Conservation (phyloP, 2,888 invertebrate species). For the Sabellastarte sp. region DNA sequence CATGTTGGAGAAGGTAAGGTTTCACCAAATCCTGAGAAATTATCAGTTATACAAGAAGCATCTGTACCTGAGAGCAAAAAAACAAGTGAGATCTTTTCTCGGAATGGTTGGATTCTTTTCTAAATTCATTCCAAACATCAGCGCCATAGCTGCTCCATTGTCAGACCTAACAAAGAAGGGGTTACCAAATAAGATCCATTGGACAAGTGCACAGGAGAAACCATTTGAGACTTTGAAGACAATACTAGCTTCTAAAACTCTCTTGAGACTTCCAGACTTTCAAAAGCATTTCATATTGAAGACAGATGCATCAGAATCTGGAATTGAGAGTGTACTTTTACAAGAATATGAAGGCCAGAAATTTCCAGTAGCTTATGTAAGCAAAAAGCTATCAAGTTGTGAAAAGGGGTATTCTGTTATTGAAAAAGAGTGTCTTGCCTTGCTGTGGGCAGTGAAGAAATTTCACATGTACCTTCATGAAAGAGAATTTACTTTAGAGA, state of each 20-base stretch:
- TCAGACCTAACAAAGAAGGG: constrained; percentile 26
- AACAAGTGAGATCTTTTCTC: not conserved
- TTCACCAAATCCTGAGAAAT: too few relatives aligned
- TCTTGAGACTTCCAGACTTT: constrained; percentile 21
- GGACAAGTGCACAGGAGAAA: constrained; percentile 4
- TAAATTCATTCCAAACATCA: constrained; percentile 22
- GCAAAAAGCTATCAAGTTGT: constrained; percentile 21
- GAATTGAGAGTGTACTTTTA: constrained; percentile 24
- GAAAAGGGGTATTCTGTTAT: constrained; percentile 27
- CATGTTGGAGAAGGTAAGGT: too few relatives aligned
- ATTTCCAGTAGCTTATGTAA: constrained; percentile 28
- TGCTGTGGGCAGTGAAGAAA: too few relatives aligned
- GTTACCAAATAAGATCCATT: constrained; percentile 17
- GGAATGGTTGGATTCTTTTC: not conserved
- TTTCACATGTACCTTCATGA: too few relatives aligned
- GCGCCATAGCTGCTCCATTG: constrained; percentile 21
- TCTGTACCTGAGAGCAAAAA: too few relatives aligned
- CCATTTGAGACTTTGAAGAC: not conserved
- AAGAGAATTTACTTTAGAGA: too few relatives aligned
- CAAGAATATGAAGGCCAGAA: constrained; percentile 23
- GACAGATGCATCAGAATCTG: constrained; percentile 28
- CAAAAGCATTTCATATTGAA: constrained; percentile 17
- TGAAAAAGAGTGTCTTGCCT: constrained; percentile 29
- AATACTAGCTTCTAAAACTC: constrained; percentile 5
- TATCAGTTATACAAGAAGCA: too few relatives aligned